Base-by-base conservation (phyloP, 2,113 vertebrate species). In the Serilophus lunatus region DNA sequence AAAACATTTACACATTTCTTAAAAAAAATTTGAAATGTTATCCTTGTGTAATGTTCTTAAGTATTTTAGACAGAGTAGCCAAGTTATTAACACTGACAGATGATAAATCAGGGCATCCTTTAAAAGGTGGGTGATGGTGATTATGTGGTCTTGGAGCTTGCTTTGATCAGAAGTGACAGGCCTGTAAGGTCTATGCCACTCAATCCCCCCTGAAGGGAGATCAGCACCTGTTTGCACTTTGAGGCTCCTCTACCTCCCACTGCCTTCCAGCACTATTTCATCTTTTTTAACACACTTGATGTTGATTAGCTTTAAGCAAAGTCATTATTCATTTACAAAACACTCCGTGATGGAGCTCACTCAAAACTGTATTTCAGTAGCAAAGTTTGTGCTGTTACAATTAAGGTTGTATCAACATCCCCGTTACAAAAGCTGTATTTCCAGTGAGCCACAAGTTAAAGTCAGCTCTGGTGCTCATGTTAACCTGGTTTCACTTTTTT, bases 171-270 rank as follows among this genome's bases (percentile, higher is more conserved):
- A 71, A 95, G 95, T 97, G 97, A 98, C 97, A 98, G 95, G 98
- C 98, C 96, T 96, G 93, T 95, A 94, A 95, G 97, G 97, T 97
- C 97, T 97, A 88, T 93, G 93, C 92, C 80, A 91, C 91, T 84
- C 95, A 87, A 95, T 95, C 97, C 96, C 97, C 98, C 97, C 90
- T 79, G 79, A 80, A 94, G 97, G 97, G 96, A 93, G 89, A 94
- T 95, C 98, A 97, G 98, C 98, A 98, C 99, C 99, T 98, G 98
- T 98, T 98, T 98, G 97, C 98, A 90, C 98, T 98, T 98, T 96
- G 97, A 95, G 98, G 97, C 98, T 98, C 61, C 97, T 98, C 97
- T 98, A 96, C 97, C 96, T 97, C 92, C 94, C 92, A 70, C 86
- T 94, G 86, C 96, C 96, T 93, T 95, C 88, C 71, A 94, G 97